Evolutionary conservation across 2,888 invertebrate species (phyloP), one percentile per base, ranked within the genome.

Genomic region (Drosophila mimica): DNA sequence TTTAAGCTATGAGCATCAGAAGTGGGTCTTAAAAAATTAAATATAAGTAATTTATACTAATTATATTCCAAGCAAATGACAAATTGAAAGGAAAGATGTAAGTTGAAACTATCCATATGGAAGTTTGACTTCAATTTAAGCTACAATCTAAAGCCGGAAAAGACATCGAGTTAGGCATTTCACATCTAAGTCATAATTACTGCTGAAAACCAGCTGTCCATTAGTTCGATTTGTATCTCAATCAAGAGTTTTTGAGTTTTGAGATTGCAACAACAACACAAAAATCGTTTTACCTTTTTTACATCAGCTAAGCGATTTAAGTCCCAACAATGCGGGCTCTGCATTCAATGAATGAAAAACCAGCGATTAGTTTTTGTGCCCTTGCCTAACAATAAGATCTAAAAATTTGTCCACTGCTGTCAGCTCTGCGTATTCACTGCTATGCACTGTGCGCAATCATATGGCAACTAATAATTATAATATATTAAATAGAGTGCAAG

Each of bases 351-450:
- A 53, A 49, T 51, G 61, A 34, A 58, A 72, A 38, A 38, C 53
- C 46, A 64, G 36, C 53, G 54, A 62, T 74, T 66, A 40, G 40
- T 62, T 43, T 48, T 52, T 67, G 52, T 65, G 61, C 13, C 17
- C 38, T 48, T 53, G 20, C 6, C 60, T 43, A 25, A 57, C 33
- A 60, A 68, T 67, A 48, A 36, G 60, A 68, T 66, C 68, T 79
- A 56, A 51, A 71, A 75, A 70, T 69, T 3, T 85, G 68, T 34
- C 72, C 83, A 60, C 57, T 68, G 70, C 76, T 85, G 86, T 80
- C 52, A 56, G 59, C 38, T 57, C 33, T 20, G 34, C 48, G 28
- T 15, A 31, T 43, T 30, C 28, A 51, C 31, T n/a, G 38, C 13
- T 15, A 0, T n/a, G 36, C 70, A 76, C 70, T 61, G 57, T 1